Base-by-base conservation (phyloP, 2,888 invertebrate genomes). In the Agonopterix subpropinquella region DNA sequence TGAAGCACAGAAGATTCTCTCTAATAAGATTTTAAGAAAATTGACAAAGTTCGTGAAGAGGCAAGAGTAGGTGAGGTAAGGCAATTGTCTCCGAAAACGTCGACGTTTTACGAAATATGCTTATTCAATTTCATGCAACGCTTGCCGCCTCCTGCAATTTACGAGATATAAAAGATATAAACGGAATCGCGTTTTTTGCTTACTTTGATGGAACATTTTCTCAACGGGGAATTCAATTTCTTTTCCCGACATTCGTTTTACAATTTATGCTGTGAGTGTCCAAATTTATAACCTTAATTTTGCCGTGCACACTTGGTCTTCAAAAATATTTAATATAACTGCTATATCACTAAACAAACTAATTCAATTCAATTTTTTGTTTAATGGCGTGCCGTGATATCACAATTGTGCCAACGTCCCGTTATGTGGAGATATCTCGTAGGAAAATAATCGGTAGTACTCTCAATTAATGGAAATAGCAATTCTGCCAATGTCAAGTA, bases 81-180 rank as follows among this genome's bases (percentile, higher is more conserved):
- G 87, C 88, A 88, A 88, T 88, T 88, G 88, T 88, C 87, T 88
- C 85, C 79, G 67, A 87, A 87, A 88, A 88, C 87, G 88, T 77
- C 86, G 86, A 77, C 88, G 77, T 88, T 88, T 88, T 88, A 85
- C 88, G 88, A 87, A 88, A 88, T 88, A 87, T 87, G 88, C 88
- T 88, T 88, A 88, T 88, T 88, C 88, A 88, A 88, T 88, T 88
- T 88, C 88, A 88, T 88, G 88, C 88, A 88, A 88, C 86, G 88
- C 86, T 88, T 88, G 84, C 83, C 88, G 84, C 85, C 88, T 88
- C 88, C 86, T 88, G 86, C 88, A 87, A 87, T 88, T 88, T 88
- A 83, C 87, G 87, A 86, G 88, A 88, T 88, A 86, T 87, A 88
- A 88, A 86, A 88, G 87, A 86, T 86, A 87, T 88, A 87, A 87